phyloP scores from a whole-genome alignment of 2,113 vertebrate species.

The Tenrec ecaudatus region DNA sequence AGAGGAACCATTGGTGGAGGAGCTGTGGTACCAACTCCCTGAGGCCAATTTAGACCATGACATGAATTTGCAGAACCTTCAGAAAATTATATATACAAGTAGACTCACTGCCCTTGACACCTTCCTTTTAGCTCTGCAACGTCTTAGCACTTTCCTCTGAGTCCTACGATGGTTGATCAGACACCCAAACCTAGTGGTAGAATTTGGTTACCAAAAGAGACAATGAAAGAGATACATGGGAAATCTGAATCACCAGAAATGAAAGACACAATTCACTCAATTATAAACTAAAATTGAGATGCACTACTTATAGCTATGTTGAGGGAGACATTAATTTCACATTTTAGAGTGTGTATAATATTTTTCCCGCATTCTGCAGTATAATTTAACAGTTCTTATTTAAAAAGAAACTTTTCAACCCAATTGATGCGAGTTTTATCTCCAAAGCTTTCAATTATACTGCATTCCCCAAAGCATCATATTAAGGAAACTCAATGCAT shows the following conservation, averaged over 20 bases:
- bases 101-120: constrained; percentile 54
- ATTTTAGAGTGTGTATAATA: constrained; percentile 70
- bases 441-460: constrained; percentile 81
- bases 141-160: constrained; percentile 50
- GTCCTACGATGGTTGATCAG: constrained; percentile 44
- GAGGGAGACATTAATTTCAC: constrained; percentile 78
- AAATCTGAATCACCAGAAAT: constrained; percentile 78
- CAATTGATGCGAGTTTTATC: constrained; percentile 73
- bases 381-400: constrained; percentile 76
- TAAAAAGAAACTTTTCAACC: constrained; percentile 78
- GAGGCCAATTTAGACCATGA: constrained; percentile 33
- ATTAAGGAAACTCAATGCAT: constrained; percentile 77
- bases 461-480: constrained; percentile 74
- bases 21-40: background rate
- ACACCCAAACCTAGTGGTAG: constrained; percentile 42
- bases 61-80: background rate
- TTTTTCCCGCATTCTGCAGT: constrained; percentile 68
- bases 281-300: constrained; percentile 69
- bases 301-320: constrained; percentile 63
- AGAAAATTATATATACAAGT: constrained; percentile 56
- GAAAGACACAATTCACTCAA: constrained; percentile 70
- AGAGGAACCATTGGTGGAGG: constrained; percentile 7
- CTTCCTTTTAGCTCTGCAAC: constrained; percentile 22
- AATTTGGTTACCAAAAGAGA: constrained; percentile 67
- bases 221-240: constrained; percentile 20